Percentiles rank a stretch among this genome's conserved stretches.
Evolutionary conservation across 2,797 vertebrate species (phyloP).

Genomic region (Hippocampus kuda): DNA sequence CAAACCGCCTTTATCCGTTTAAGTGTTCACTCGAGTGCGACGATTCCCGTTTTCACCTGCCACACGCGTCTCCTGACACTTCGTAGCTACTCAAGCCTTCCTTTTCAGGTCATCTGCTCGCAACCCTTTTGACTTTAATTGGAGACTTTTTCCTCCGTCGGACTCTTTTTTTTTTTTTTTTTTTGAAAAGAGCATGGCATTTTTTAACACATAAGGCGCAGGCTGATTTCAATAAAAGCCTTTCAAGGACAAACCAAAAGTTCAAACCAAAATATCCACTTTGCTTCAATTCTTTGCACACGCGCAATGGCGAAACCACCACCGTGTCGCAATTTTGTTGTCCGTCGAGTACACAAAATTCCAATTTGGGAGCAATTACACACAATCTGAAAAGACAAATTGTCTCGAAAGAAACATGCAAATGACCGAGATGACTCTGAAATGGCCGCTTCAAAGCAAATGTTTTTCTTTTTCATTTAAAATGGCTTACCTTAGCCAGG

Average conservation of each 20-base stretch:
- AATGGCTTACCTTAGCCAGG: too few species aligned
- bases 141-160: slow-evolving; percentile 12
- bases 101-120: slow-evolving; percentile 40
- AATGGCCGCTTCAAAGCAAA: background rate
- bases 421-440: background rate
- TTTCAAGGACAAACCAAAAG: background rate
- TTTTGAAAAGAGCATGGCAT: background rate
- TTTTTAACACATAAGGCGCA: background rate
- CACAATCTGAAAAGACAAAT: too few species aligned
- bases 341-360: too few species aligned
- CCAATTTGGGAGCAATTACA: too few species aligned
- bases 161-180: background rate
- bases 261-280: background rate
- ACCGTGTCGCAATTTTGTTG: background rate
- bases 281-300: background rate
- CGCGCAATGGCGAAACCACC: background rate
- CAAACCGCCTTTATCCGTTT: slow-evolving; percentile 52
- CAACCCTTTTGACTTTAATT: slow-evolving; percentile 16
- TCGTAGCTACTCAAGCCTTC: slow-evolving; percentile 21
- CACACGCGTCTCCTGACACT: slow-evolving; percentile 46
- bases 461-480: too few species aligned
- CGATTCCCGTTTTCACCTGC: slow-evolving; percentile 54
- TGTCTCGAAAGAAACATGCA: too few species aligned
- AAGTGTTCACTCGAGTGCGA: slow-evolving; percentile 59
- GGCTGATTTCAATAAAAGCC: background rate